These are phyloP conservation scores for Paralichthys olivaceus DNA, from an alignment of 2,113 vertebrate genomes.

Conservation along the genomic window DNA sequence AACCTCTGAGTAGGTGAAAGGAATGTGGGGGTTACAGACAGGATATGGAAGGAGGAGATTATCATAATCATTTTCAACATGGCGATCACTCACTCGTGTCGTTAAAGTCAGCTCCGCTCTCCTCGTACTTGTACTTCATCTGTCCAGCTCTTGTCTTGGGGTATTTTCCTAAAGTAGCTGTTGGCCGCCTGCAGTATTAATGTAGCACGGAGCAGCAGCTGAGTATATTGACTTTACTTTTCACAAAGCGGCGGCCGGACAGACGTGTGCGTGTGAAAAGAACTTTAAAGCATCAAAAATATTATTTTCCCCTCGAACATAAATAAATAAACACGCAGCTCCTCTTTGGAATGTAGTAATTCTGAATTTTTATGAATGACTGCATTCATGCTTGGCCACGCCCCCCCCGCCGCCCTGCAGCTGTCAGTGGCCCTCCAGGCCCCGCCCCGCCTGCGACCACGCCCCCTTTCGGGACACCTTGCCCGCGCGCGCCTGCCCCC, in stretches of 20 bases:
- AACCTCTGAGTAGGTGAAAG: conserved; percentile 38
- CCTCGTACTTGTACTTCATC: conserved; percentile 33
- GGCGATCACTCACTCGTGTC: conserved; percentile 26
- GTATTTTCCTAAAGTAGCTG: conserved; percentile 67
- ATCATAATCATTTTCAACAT: conserved; percentile 46
- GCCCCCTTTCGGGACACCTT: conserved; percentile 43
- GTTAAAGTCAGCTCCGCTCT: background rate
- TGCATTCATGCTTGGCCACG: conserved; percentile 81
- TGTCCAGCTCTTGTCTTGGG: conserved; percentile 43
- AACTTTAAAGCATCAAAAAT: conserved; percentile 80
- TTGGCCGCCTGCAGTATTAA: conserved; percentile 60
- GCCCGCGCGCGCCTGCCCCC: conserved; percentile 49
- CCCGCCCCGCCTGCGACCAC: conserved; percentile 29
- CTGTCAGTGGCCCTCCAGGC: conserved; percentile 3
- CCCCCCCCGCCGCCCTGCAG: conserved; percentile 50
- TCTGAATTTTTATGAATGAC: conserved; percentile 86
- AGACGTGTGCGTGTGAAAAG: conserved; percentile 72
- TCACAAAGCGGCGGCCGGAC: conserved; percentile 61
- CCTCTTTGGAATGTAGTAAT: conserved; percentile 81
- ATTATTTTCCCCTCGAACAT: conserved; percentile 72
- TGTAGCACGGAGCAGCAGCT: conserved; percentile 69
- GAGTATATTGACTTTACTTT: conserved; percentile 75
- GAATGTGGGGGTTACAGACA: conserved; percentile 44
- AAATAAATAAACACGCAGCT: conserved; percentile 80
- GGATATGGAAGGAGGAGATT: conserved; percentile 51